Evolutionary conservation across 1,140 invertebrate genomes (phyloP).

Genomic region (Tetragnatha versicolor): DNA sequence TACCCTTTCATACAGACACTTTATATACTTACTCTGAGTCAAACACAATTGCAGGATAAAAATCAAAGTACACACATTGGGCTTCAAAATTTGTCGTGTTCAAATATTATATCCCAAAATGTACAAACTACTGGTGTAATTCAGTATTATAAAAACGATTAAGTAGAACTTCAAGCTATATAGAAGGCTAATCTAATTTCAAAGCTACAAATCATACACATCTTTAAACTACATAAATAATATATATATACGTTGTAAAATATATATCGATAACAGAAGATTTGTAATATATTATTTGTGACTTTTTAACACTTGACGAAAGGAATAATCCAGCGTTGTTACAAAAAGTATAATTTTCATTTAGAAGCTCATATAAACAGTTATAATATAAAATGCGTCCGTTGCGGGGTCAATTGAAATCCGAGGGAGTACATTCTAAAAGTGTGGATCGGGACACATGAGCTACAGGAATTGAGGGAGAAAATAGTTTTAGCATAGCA

Average conservation of each 20-base stretch:
- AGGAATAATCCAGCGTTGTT: conserved; percentile 32
- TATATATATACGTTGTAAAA: conserved; percentile 26
- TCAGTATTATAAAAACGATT: conserved; percentile 11
- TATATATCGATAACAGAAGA: conserved; percentile 28
- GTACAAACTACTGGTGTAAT: conserved; percentile 28
- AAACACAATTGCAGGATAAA: too few species aligned
- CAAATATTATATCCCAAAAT: conserved; percentile 10
- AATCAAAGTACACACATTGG: conserved; percentile 4
- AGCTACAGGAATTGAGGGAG: conserved; percentile 18
- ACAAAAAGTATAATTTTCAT: conserved; percentile 22
- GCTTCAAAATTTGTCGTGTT: conserved; percentile 14
- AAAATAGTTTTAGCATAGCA: conserved; percentile 7
- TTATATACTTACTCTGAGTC: too few species aligned
- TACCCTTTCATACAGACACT: too few species aligned
- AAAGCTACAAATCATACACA: conserved; percentile 18
- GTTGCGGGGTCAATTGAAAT: neutral
- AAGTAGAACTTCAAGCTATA: conserved; percentile 17
- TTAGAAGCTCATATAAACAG: conserved; percentile 39
- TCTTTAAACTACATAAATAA: conserved; percentile 16
- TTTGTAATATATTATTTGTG: conserved; percentile 15
- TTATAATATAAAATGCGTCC: conserved; percentile 34
- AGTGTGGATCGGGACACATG: neutral
- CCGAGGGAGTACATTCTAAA: neutral
- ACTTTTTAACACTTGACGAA: conserved; percentile 37
- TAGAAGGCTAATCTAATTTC: conserved; percentile 32